Evolutionary conservation across 2,113 vertebrate genomes (phyloP), one percentile per base, ranked within the genome.

Genomic region (Axis porcinus): DNA sequence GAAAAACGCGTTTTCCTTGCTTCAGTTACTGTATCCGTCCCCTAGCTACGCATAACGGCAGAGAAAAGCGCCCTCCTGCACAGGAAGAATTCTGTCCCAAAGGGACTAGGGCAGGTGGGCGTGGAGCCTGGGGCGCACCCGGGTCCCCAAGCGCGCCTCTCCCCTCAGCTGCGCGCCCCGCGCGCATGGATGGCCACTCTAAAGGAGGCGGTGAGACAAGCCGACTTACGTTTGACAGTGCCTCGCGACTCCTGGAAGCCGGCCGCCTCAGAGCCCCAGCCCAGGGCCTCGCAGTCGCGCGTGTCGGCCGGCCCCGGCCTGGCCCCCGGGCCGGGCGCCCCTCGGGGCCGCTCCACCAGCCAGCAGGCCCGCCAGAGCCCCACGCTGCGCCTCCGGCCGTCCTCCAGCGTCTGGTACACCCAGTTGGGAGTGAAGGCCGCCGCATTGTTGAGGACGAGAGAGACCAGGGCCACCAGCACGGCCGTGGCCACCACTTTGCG

Each of bases 321-420:
- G 97, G 98, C 97, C 57, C 96, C 98, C 0, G 95, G 84, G 96
- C 97, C 97, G 0, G 98, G 96, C 5, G 96, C 98, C 16, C 98
- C 99, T 64, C 98, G 99, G 84, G 97, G 98, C 98, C 95, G 93
- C 52, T 99, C 99, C 28, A 97, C 98, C 94, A 98, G 94, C 98
- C 99, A 99, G 97, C 99, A 99, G 99, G 99, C 99, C 98, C 97
- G 99, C 99, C 99, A 99, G 54, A 99, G 99, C 95, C 99, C 99
- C 97, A 99, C 99, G 0, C 99, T 99, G 96, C 99, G 99, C 98
- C 99, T 99, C 25, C 99, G 99, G 67, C 99, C 99, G 0, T 99
- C 99, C 97, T 99, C 99, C 98, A 99, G 98, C 0, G 97, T 98
- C 98, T 99, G 99, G 97, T 99, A 99, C 14, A 99, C 99, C 99